Conservation (phyloP, 1,140 invertebrate species). For the Steinernema khuongi region DNA sequence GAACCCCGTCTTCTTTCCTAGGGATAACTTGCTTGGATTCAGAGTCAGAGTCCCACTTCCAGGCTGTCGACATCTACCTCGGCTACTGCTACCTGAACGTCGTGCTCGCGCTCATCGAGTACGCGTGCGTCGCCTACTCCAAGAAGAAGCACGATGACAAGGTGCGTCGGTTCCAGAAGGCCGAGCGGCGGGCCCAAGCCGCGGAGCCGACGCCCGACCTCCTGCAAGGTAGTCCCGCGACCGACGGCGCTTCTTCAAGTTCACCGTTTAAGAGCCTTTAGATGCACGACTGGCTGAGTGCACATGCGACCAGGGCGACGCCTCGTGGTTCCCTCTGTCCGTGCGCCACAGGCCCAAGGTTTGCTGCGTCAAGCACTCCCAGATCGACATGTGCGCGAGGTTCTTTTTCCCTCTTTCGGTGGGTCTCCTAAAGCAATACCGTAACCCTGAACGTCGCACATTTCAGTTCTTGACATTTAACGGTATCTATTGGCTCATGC, state of each 20-base stretch:
- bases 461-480: slow-evolving; percentile 41
- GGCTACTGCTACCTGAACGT: slow-evolving; percentile 49
- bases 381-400: slow-evolving; percentile 38
- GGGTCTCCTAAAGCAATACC: background rate
- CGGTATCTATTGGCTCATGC: slow-evolving; percentile 34
- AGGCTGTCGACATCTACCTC: slow-evolving; percentile 48
- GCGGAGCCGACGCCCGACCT: slow-evolving; percentile 35
- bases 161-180: slow-evolving; percentile 31
- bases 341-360: slow-evolving; percentile 19
- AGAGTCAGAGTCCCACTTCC: too few relatives aligned
- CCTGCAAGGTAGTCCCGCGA: slow-evolving; percentile 23
- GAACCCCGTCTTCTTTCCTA: too few relatives aligned
- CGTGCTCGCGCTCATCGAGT: slow-evolving; percentile 47
- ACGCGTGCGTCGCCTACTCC: slow-evolving; percentile 44
- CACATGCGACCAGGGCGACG: slow-evolving; percentile 25
- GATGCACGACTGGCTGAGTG: slow-evolving; percentile 39
- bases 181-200: slow-evolving; percentile 27
- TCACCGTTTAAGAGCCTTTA: slow-evolving; percentile 23
- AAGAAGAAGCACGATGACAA: slow-evolving; percentile 42
- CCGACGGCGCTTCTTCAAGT: background rate
- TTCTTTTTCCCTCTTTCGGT: slow-evolving; percentile 33
- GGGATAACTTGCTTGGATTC: too few relatives aligned
- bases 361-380: slow-evolving; percentile 34
- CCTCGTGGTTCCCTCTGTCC: slow-evolving; percentile 31
- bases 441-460: background rate